Percentiles rank a stretch among this genome's conserved stretches.
Evolutionary conservation across 2,797 vertebrate genomes (phyloP).

Genomic region (Valencia hispanica): DNA sequence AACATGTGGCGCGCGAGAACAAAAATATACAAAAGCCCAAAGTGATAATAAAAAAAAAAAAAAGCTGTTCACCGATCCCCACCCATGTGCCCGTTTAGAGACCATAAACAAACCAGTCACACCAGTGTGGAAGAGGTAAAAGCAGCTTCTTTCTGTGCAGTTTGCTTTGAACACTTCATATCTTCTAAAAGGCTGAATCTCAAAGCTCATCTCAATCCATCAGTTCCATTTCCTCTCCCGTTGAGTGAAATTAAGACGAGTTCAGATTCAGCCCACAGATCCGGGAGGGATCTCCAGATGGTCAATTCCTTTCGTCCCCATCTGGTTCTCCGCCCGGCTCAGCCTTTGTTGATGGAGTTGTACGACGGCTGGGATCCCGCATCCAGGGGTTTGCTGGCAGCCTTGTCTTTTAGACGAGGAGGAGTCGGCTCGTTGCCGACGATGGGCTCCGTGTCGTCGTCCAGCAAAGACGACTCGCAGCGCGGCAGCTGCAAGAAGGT

Average conservation of each 20-base stretch:
- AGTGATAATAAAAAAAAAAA: too few relatives aligned
- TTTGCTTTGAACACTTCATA: neutral
- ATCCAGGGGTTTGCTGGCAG: conserved; percentile 61
- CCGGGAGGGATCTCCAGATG: conserved; percentile 6
- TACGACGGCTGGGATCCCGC: conserved; percentile 71
- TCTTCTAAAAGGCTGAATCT: conserved; percentile 22
- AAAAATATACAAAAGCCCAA: neutral
- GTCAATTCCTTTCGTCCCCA: neutral
- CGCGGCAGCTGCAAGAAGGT: conserved; percentile 78
- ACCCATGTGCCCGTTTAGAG: neutral
- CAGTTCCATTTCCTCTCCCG: neutral
- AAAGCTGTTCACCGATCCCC: neutral
- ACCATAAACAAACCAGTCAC: conserved; percentile 18
- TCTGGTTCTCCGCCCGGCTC: conserved; percentile 24
- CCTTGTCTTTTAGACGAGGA: conserved; percentile 6
- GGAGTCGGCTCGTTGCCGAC: conserved; percentile 35
- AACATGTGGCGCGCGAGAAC: conserved; percentile 2
- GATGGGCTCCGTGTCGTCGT: conserved; percentile 74
- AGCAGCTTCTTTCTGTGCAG: neutral
- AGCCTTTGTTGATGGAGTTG: conserved; percentile 77
- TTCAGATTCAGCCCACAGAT: conserved; percentile 35
- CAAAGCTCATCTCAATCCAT: conserved; percentile 26
- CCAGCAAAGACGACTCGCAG: conserved; percentile 74
- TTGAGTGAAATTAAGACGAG: neutral
- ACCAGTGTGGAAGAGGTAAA: conserved; percentile 25